Evolutionary conservation across 2,797 vertebrate genomes (phyloP), one percentile per base, ranked within the genome.

Genomic region (Rhyacichthys aspro): DNA sequence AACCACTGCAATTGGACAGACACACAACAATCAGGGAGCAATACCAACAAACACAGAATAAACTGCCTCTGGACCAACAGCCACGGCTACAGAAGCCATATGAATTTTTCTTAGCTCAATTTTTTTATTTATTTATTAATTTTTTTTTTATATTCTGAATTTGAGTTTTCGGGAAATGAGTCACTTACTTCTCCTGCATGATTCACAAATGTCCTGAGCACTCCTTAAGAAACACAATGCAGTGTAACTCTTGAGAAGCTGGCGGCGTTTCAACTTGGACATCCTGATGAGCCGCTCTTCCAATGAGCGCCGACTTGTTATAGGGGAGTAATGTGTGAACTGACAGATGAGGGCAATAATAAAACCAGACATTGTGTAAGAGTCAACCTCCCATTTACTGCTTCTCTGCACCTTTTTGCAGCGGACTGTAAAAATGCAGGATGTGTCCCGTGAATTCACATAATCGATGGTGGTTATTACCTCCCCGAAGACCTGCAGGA

Each of bases 361-460:
- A 84, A 87, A 89, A 83, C 77, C 85, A 89, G 85, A 88, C 87
- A 70, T 61, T 41, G 65, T 79, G 74, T 86, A 72, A 79, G 77
- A 72, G 73, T 63, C 73, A 66, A 81, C 78, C 65, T 38, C 52
- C 83, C 64, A 73, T 86, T 86, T 78, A 77, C 63, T 67, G 78
- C 78, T 72, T 79, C 70, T 70, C 70, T 63, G 59, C 46, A 65
- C 52, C 53, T 76, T 80, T 84, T 76, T 15, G 6, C 63, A 72
- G 70, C 68, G 67, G 74, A 75, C 72, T 79, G 67, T 82, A 82
- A 89, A 89, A 86, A 70, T 55, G 59, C 70, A 67, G 66, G 63
- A 75, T 58, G 69, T 75, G 67, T 85, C 67, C 67, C 67, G 55
- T 78, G 77, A 86, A 85, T 81, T 78, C 74, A 82, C 71, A 63